Evolutionary conservation across 1,140 invertebrate genomes (phyloP).

Genomic region (Meloidogyne hapla): DNA sequence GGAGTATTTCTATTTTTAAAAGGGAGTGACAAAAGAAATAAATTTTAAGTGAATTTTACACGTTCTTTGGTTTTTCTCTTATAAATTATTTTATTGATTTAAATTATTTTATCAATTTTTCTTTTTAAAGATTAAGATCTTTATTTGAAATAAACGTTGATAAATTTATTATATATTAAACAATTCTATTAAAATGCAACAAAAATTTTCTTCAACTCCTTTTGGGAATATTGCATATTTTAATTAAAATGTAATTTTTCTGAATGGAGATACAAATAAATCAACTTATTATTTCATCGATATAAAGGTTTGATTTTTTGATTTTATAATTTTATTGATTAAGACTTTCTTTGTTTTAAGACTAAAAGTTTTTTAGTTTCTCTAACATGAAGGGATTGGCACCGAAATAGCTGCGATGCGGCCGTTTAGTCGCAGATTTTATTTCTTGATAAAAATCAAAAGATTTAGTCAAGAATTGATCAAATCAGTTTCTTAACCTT

Average conservation of each 20-base stretch:
- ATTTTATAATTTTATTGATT: too few relatives aligned
- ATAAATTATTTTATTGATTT: constrained; percentile 1
- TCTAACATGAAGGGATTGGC: too few relatives aligned
- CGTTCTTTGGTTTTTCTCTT: background rate
- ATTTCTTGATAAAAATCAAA: too few relatives aligned
- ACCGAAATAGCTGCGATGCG: too few relatives aligned
- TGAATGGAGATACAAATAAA: background rate
- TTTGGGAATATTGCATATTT: background rate
- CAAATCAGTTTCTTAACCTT: too few relatives aligned
- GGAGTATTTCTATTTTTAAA: background rate
- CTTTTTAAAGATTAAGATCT: background rate
- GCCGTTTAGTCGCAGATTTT: too few relatives aligned
- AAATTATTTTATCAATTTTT: constrained; percentile 1
- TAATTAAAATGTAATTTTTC: background rate
- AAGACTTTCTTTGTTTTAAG: too few relatives aligned
- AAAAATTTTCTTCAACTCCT: background rate
- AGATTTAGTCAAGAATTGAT: too few relatives aligned
- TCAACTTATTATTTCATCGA: background rate
- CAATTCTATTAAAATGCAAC: background rate
- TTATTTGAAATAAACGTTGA: background rate
- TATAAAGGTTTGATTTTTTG: background rate
- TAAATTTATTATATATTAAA: background rate
- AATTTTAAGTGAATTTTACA: background rate
- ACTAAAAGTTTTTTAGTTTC: too few relatives aligned
- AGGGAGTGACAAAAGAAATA: background rate